Evolutionary conservation across 2,888 invertebrate genomes (phyloP).

Genomic region (Nomada ruficornis): DNA sequence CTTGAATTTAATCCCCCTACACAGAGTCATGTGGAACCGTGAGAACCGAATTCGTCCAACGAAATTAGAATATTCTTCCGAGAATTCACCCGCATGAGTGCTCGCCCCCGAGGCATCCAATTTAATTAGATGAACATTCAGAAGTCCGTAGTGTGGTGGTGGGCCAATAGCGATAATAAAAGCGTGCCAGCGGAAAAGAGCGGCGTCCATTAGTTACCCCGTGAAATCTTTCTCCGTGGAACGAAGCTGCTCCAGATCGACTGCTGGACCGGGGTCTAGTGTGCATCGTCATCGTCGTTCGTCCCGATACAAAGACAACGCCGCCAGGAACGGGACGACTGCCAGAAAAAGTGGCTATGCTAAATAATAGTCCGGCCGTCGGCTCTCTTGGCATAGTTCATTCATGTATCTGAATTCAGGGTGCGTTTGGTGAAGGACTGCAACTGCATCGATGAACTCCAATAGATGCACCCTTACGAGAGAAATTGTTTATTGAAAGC

Average conservation of each 20-base stretch:
- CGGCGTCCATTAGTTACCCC: conserved; percentile 78
- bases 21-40: not conserved
- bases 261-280: conserved; percentile 12
- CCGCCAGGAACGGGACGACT: conserved; percentile 78
- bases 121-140: conserved; percentile 57
- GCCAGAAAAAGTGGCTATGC: conserved; percentile 83
- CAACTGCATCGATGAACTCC: not conserved
- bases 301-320: conserved; percentile 81
- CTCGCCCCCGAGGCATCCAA: conserved; percentile 36
- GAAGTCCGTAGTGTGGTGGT: conserved; percentile 36
- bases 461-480: not conserved
- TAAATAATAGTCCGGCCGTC: conserved; percentile 82
- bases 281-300: conserved; percentile 82
- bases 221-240: conserved; percentile 48
- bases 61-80: conserved; percentile 38
- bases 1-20: not conserved
- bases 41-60: not conserved
- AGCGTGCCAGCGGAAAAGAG: conserved; percentile 73
- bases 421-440: conserved; percentile 70
- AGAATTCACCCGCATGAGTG: conserved; percentile 24
- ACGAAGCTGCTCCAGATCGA: conserved; percentile 74
- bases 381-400: conserved; percentile 77
- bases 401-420: conserved; percentile 79
- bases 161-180: conserved; percentile 80
- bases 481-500: not conserved